Evolutionary conservation across 2,113 vertebrate species (phyloP).

Genomic region (Dissostichus mawsoni): DNA sequence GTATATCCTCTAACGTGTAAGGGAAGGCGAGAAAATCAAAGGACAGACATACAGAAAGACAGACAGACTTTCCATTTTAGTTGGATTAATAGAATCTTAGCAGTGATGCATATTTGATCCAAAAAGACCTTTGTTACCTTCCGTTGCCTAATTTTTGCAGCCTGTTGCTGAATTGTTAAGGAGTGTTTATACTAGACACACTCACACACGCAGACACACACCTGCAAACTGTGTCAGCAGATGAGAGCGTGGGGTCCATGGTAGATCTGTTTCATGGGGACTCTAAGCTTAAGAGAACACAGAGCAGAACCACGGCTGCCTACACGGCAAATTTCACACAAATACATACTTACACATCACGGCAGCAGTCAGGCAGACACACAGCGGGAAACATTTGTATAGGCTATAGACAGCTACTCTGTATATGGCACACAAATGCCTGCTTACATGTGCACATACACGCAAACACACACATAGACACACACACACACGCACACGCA

Average conservation of each 20-base stretch:
- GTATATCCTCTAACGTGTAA: constrained; percentile 7
- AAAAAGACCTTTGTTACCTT: constrained; percentile 34
- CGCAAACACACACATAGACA: background rate
- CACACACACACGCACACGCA: background rate
- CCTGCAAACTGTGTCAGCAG: constrained; percentile 32
- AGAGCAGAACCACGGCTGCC: constrained; percentile 32
- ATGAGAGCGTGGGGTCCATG: constrained; percentile 28
- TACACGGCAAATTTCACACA: constrained; percentile 50
- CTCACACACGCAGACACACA: constrained; percentile 14
- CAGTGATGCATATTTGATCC: constrained; percentile 20
- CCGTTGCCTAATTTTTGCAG: background rate
- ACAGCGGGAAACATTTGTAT: constrained; percentile 33
- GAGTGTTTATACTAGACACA: background rate
- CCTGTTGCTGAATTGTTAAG: constrained; percentile 27
- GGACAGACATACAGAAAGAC: too few species aligned
- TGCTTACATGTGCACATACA: constrained; percentile 14
- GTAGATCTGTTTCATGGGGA: constrained; percentile 30
- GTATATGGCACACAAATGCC: constrained; percentile 28
- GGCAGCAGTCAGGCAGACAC: constrained; percentile 21
- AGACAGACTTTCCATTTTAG: too few species aligned
- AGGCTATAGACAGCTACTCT: constrained; percentile 34
- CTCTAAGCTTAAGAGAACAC: constrained; percentile 5
- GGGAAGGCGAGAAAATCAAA: too few species aligned
- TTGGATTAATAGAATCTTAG: constrained; percentile 38
- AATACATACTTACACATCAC: constrained; percentile 36